Percentiles rank a stretch among this genome's conserved stretches.
Evolutionary conservation across 64 coral and sea anemone genomes (phyloP).

Genomic region (Anthopleura sola): DNA sequence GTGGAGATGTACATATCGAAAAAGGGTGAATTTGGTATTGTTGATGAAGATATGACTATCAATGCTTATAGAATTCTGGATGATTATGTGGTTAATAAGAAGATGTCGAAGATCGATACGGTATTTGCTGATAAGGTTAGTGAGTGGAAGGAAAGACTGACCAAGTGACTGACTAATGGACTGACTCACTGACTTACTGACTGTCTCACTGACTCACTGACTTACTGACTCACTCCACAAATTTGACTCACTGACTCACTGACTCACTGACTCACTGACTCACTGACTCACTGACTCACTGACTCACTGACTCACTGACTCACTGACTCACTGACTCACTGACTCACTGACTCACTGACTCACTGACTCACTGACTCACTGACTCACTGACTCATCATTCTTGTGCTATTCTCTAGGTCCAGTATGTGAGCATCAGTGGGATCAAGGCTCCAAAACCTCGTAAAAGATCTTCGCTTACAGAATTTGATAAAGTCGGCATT

Average conservation of each 20-base stretch:
- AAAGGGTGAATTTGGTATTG: neutral
- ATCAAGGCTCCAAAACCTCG: neutral
- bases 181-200: too few relatives aligned
- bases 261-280: too few relatives aligned
- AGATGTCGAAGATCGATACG: slow-evolving; percentile 21
- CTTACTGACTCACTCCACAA: too few relatives aligned
- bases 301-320: too few relatives aligned
- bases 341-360: too few relatives aligned
- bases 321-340: too few relatives aligned
- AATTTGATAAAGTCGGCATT: neutral
- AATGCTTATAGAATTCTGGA: slow-evolving; percentile 25
- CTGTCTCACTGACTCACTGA: too few relatives aligned
- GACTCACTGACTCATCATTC: too few relatives aligned
- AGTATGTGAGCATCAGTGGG: neutral
- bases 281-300: too few relatives aligned
- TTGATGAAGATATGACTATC: slow-evolving; percentile 44
- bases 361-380: too few relatives aligned
- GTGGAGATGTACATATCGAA: neutral
- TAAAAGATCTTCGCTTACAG: neutral
- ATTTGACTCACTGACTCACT: neutral
- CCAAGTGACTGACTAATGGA: too few relatives aligned
- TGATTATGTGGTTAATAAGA: slow-evolving; percentile 40
- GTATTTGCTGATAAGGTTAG: slow-evolving; percentile 38
- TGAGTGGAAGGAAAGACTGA: neutral
- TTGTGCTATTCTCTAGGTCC: neutral